A percentile compares a stretch with the other conserved stretches of the same genome.
Conservation (phyloP, 2,888 invertebrate genomes). For the Metopia argyrocephala region DNA sequence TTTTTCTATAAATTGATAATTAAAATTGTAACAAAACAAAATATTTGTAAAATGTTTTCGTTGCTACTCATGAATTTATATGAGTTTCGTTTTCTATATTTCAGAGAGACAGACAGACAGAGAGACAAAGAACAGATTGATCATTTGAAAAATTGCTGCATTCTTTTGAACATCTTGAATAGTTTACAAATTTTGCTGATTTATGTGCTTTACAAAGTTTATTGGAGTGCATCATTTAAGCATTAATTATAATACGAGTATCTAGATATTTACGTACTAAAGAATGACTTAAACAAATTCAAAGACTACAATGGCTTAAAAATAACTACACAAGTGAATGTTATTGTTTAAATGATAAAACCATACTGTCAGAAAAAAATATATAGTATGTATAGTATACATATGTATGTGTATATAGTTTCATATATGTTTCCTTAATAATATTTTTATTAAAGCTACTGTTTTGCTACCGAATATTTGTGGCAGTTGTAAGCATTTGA, state of each 20-base stretch:
- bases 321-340: background rate
- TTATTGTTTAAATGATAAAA: background rate
- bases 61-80: constrained; percentile 17
- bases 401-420: too few relatives aligned
- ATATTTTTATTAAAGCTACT: constrained; percentile 25
- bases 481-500: background rate
- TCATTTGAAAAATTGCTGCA: background rate
- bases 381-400: too few relatives aligned
- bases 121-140: background rate
- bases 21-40: constrained; percentile 51
- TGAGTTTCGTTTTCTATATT: background rate
- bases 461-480: constrained; percentile 13
- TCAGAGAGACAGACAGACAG: background rate
- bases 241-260: background rate
- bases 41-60: constrained; percentile 44
- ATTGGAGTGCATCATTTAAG: background rate
- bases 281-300: too few relatives aligned
- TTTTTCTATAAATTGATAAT: constrained; percentile 47
- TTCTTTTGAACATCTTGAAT: background rate
- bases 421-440: too few relatives aligned
- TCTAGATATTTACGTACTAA: background rate
- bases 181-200: background rate
- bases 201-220: constrained; percentile 10
- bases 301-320: too few relatives aligned
- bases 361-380: too few relatives aligned